A percentile compares a stretch with the other conserved stretches of the same genome.
These are phyloP conservation scores for Empidonax alnorum DNA, from an alignment of 2,113 vertebrate species.

Conservation along the genomic window DNA sequence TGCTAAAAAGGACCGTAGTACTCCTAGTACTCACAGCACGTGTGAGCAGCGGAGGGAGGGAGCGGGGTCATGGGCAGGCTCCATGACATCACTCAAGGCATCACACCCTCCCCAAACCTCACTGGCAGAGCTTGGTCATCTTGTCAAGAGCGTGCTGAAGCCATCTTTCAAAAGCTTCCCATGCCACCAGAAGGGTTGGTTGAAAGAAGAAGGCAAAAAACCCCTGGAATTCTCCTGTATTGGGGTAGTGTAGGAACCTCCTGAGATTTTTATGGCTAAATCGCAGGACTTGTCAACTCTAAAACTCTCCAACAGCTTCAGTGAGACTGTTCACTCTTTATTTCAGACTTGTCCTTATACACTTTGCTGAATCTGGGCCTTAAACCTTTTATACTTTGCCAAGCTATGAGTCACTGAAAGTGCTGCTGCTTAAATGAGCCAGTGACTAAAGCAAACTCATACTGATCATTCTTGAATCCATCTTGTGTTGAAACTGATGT, in stretches of 20 bases:
- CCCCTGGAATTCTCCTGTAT: background rate
- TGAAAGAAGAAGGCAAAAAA: background rate
- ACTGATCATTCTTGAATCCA: background rate
- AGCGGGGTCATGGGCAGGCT: background rate
- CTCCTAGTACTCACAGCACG: background rate
- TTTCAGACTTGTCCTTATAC: background rate
- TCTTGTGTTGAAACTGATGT: background rate
- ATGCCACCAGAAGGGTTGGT: background rate
- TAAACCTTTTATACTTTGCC: background rate
- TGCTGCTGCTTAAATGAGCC: background rate
- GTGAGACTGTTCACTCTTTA: background rate
- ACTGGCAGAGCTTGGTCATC: background rate
- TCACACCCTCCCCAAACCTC: background rate
- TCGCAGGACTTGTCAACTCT: background rate
- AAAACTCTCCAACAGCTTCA: background rate
- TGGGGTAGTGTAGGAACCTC: background rate
- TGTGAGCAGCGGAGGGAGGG: background rate
- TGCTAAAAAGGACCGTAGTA: accelerated
- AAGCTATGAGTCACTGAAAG: background rate
- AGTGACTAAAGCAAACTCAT: background rate
- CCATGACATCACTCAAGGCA: background rate
- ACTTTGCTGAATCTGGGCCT: background rate
- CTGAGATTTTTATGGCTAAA: background rate
- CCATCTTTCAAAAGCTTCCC: background rate
- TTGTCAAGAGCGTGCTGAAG: background rate